Conservation (phyloP, 1,140 invertebrate genomes). For the Diachasmimorpha longicaudata region DNA sequence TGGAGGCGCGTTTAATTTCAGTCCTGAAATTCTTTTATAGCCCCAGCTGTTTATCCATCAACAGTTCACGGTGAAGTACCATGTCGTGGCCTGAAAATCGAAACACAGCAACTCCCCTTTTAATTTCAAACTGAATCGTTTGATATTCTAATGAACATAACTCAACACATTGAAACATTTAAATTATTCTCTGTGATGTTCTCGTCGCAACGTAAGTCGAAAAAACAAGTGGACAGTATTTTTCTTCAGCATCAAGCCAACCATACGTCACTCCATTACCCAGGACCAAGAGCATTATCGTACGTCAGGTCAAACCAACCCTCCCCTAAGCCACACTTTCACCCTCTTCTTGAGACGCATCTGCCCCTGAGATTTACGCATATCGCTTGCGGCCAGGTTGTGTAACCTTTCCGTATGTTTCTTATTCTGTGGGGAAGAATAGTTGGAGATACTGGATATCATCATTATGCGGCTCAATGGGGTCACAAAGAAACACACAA, state of each 20-base stretch:
- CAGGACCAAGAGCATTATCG: slow-evolving; percentile 47
- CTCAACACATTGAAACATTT: background rate
- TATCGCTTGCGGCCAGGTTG: background rate
- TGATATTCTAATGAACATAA: background rate
- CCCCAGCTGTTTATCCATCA: background rate
- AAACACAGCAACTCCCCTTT: background rate
- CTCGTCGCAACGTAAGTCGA: too few relatives aligned
- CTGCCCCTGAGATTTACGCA: background rate
- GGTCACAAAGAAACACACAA: background rate
- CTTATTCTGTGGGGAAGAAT: background rate
- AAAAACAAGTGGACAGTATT: too few relatives aligned
- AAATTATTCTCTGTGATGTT: background rate
- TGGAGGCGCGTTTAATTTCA: background rate
- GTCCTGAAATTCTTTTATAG: background rate
- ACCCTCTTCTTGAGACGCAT: background rate
- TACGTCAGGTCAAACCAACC: slow-evolving; percentile 55
- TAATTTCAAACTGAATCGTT: background rate
- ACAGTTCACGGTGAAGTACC: background rate
- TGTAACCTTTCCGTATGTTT: background rate
- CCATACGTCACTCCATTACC: slow-evolving; percentile 45
- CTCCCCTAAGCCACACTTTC: slow-evolving; percentile 19
- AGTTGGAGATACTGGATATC: background rate
- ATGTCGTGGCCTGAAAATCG: background rate
- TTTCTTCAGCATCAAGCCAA: background rate
- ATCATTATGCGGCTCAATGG: background rate